Conservation (phyloP, 2,888 invertebrate species). For the Microchrysa polita region DNA sequence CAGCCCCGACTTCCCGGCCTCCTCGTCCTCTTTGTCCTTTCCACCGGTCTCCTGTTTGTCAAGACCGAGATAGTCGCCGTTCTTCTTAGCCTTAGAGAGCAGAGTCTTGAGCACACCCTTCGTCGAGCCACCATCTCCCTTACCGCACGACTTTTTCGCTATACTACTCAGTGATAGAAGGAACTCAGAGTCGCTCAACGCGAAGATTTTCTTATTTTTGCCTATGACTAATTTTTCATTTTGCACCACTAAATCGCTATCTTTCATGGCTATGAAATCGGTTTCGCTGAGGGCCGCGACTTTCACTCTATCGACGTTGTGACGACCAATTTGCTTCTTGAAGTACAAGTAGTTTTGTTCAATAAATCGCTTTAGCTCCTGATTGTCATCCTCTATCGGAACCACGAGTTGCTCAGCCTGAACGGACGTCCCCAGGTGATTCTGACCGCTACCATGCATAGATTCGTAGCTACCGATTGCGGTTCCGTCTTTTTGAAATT, state of each 20-base stretch:
- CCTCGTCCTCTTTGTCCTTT: conserved; percentile 38
- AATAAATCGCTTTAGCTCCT: conserved; percentile 63
- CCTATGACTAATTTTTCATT: conserved; percentile 48
- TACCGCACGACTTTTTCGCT: conserved; percentile 51
- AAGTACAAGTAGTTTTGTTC: conserved; percentile 64
- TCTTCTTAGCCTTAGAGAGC: conserved; percentile 61
- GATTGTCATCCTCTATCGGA: conserved; percentile 63
- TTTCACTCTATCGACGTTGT: conserved; percentile 53
- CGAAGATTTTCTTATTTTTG: conserved; percentile 57
- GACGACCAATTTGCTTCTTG: conserved; percentile 56
- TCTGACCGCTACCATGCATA: conserved; percentile 12
- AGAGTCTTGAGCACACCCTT: conserved; percentile 61
- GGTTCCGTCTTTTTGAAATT: background rate
- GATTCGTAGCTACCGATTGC: conserved; percentile 9
- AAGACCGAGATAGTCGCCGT: conserved; percentile 61
- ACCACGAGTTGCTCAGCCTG: conserved; percentile 54
- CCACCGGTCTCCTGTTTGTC: conserved; percentile 55
- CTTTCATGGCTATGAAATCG: conserved; percentile 62
- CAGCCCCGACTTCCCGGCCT: conserved; percentile 53
- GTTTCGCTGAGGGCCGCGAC: conserved; percentile 62
- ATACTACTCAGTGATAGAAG: conserved; percentile 57
- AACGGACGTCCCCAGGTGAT: conserved; percentile 48
- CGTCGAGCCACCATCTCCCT: conserved; percentile 54
- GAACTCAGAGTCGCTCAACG: conserved; percentile 64
- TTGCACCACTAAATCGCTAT: conserved; percentile 16